Conservation (phyloP, 2,888 invertebrate genomes). For the Campoletis raptor region DNA sequence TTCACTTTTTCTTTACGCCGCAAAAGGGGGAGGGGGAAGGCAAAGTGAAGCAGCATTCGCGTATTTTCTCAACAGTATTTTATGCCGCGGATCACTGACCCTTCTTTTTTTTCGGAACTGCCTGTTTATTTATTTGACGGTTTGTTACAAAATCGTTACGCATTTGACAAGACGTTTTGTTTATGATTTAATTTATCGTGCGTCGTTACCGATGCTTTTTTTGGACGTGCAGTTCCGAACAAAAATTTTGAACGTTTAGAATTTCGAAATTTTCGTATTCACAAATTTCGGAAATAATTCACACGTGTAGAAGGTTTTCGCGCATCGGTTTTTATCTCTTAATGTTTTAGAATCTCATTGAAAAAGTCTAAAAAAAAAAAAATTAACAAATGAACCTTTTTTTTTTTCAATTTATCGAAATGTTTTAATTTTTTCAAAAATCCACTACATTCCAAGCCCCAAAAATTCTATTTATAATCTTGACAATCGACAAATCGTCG, state of each 20-base stretch:
- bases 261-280: background rate
- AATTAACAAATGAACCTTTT: background rate
- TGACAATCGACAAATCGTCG: background rate
- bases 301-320: background rate
- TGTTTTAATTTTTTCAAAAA: background rate
- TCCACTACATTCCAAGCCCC: background rate
- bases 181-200: background rate
- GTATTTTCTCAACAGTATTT: constrained; percentile 3
- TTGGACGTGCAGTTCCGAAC: background rate
- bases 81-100: constrained; percentile 73
- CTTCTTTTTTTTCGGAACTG: constrained; percentile 16
- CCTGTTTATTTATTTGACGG: background rate
- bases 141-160: background rate
- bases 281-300: background rate
- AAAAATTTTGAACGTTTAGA: background rate
- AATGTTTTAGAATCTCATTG: too few species aligned
- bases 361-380: too few species aligned
- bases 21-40: background rate
- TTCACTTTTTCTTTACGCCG: background rate
- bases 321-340: background rate
- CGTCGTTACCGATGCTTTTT: background rate
- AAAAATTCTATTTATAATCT: background rate
- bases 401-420: background rate
- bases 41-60: background rate
- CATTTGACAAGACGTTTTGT: background rate